Evolutionary conservation across 2,797 vertebrate species (phyloP).

Genomic region (Malurus splendens): DNA sequence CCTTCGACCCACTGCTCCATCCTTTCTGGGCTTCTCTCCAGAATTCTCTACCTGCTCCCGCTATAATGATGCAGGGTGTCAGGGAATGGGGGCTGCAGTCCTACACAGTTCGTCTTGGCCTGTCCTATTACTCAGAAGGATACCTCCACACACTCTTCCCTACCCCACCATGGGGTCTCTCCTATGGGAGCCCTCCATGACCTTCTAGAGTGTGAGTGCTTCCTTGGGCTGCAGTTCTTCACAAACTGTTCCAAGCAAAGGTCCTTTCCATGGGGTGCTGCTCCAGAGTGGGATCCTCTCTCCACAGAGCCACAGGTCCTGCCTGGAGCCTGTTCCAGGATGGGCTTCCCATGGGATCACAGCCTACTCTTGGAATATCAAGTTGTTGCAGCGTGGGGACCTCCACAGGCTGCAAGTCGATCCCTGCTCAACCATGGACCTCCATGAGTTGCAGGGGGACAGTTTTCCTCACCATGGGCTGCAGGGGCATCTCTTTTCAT

Average conservation of each 20-base stretch:
- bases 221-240: not conserved
- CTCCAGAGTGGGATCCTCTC: not conserved
- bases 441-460: not conserved
- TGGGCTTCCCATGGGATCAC: not conserved
- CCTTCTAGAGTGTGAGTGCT: not conserved
- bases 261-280: not conserved
- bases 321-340: not conserved
- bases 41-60: not conserved
- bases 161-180: not conserved
- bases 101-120: no score
- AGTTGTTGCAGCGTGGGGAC: fast-evolving
- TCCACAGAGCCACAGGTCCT: not conserved
- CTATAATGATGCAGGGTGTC: fast-evolving
- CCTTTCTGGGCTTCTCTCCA: not conserved
- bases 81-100: not conserved
- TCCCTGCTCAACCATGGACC: not conserved
- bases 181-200: not conserved
- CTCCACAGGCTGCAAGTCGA: fast-evolving
- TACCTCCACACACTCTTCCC: not conserved
- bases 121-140: not conserved
- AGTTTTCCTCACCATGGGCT: not conserved
- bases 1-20: not conserved
- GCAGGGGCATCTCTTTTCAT: not conserved
- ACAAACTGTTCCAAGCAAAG: not conserved
- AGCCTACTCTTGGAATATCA: no score